These are phyloP conservation scores for Bradypus variegatus DNA, from an alignment of 2,797 vertebrate genomes.

Conservation along the genomic window DNA sequence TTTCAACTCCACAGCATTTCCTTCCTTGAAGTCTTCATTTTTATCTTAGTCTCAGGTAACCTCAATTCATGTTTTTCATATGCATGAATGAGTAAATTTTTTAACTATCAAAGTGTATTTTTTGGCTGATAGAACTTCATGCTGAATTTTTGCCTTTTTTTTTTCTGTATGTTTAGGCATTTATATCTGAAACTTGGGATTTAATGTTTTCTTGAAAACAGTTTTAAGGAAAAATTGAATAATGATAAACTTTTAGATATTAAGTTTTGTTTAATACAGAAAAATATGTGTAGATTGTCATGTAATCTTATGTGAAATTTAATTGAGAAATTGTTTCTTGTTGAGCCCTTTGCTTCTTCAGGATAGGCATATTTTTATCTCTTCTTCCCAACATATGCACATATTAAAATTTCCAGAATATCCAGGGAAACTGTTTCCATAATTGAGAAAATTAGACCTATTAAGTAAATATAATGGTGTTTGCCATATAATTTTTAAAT, in stretches of 20 bases:
- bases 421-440: slow-evolving; percentile 17
- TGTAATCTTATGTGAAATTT: slow-evolving; percentile 41
- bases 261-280: slow-evolving; percentile 3
- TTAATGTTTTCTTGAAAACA: background rate
- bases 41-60: slow-evolving; percentile 63
- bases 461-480: background rate
- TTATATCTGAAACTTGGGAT: slow-evolving; percentile 17
- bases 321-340: slow-evolving; percentile 6
- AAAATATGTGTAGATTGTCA: slow-evolving; percentile 13
- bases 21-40: slow-evolving; percentile 68
- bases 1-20: slow-evolving; percentile 62
- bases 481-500: slow-evolving; percentile 32
- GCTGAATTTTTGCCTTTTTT: slow-evolving; percentile 31
- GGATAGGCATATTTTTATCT: background rate
- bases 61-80: slow-evolving; percentile 39
- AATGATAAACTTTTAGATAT: background rate
- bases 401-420: background rate
- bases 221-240: slow-evolving; percentile 18
- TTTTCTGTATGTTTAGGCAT: background rate
- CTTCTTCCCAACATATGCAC: background rate
- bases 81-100: slow-evolving; percentile 36
- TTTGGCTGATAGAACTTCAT: slow-evolving; percentile 25
- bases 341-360: slow-evolving; percentile 31
- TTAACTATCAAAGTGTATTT: slow-evolving; percentile 19
- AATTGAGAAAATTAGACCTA: background rate